A percentile compares a stretch with the other conserved stretches of the same genome.
Evolutionary conservation across 1,140 invertebrate species (phyloP).

Genomic region (Drosophila serrata): DNA sequence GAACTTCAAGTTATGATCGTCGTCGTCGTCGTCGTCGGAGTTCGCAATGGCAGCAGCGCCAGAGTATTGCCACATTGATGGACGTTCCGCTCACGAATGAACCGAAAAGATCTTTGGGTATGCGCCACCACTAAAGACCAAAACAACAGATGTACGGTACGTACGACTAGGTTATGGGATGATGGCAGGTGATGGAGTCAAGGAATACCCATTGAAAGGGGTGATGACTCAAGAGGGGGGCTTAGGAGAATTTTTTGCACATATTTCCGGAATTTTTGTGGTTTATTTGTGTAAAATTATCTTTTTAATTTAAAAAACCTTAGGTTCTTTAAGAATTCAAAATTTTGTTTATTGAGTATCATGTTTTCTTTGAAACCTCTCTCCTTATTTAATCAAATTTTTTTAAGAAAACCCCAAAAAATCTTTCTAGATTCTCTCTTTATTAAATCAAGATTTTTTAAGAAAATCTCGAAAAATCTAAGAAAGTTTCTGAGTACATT

Average conservation of each 20-base stretch:
- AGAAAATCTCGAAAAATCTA: too few relatives aligned
- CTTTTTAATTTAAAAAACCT: too few relatives aligned
- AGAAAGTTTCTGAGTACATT: too few relatives aligned
- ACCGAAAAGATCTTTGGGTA: slow-evolving; percentile 50
- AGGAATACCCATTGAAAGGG: slow-evolving; percentile 14
- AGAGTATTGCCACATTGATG: slow-evolving; percentile 73
- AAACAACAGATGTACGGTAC: slow-evolving; percentile 45
- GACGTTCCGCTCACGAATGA: slow-evolving; percentile 81
- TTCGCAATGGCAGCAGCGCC: slow-evolving; percentile 62
- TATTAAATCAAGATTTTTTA: too few relatives aligned
- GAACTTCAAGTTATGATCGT: slow-evolving; percentile 85
- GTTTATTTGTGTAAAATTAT: too few relatives aligned
- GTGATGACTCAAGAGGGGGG: neutral
- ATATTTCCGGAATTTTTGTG: neutral
- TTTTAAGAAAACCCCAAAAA: too few relatives aligned
- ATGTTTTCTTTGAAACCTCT: too few relatives aligned
- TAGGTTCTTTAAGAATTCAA: too few relatives aligned
- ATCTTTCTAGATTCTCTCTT: too few relatives aligned
- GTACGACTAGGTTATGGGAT: slow-evolving; percentile 3
- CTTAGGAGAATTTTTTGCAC: neutral
- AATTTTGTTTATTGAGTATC: too few relatives aligned
- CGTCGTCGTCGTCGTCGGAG: slow-evolving; percentile 58
- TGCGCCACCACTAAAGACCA: slow-evolving; percentile 47
- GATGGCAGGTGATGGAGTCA: neutral
- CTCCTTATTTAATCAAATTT: too few relatives aligned